These are phyloP conservation scores for Gopherus evgoodei DNA, from an alignment of 2,113 vertebrate genomes.

Conservation along the genomic window DNA sequence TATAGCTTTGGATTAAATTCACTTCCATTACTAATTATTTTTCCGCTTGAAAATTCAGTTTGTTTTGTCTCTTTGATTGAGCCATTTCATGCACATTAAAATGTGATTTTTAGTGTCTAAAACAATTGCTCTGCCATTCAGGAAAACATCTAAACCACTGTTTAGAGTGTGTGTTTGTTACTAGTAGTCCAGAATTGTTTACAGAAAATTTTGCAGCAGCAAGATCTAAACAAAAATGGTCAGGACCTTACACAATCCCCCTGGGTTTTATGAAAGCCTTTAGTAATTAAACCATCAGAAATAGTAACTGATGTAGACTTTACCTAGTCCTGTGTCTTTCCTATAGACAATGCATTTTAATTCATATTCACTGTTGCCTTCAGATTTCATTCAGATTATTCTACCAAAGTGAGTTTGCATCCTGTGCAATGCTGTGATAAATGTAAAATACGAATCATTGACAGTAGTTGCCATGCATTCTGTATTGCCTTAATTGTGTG, in stretches of 20 bases:
- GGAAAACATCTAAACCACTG: neutral
- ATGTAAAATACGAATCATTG: neutral
- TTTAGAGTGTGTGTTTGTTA: neutral
- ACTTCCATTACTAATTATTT: neutral
- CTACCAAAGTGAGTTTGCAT: neutral
- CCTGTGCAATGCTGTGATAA: neutral
- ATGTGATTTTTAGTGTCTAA: neutral
- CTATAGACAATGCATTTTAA: neutral
- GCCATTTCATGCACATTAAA: neutral
- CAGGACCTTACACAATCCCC: neutral
- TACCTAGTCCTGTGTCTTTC: neutral
- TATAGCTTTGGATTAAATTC: neutral
- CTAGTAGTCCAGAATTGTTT: neutral
- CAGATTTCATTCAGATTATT: neutral
- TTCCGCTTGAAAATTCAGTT: neutral
- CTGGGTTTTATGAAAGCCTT: neutral
- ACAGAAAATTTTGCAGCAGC: neutral
- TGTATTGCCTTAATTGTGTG: neutral
- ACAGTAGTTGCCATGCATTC: neutral
- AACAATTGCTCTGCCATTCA: neutral
- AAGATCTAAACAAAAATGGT: neutral
- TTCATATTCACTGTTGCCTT: conserved; percentile 12
- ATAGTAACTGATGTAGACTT: neutral
- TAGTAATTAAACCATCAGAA: neutral
- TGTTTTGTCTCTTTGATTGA: neutral